Percentiles rank a stretch among this genome's conserved stretches.
phyloP scores from a whole-genome alignment of 2,888 invertebrate species.

The Catocala fraxini region DNA sequence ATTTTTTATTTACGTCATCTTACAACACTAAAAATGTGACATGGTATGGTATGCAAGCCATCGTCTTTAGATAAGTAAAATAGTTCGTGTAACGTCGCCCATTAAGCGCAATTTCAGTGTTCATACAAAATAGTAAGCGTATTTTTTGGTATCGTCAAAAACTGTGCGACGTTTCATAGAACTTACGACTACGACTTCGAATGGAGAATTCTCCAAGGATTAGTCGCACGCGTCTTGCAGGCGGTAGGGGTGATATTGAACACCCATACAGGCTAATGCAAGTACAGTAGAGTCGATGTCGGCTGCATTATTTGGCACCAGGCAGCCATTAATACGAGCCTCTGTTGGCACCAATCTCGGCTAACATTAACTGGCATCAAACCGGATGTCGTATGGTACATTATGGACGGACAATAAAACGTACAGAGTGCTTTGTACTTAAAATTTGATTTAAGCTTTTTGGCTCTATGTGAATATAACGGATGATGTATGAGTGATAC shows the following conservation, averaged over 20 bases:
- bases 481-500: slow-evolving; percentile 36
- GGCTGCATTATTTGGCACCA: slow-evolving; percentile 78
- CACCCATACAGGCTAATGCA: slow-evolving; percentile 67
- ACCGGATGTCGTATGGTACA: slow-evolving; percentile 81
- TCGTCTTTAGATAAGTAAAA: too few relatives aligned
- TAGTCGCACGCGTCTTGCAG: slow-evolving; percentile 29
- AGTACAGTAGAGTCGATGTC: slow-evolving; percentile 64
- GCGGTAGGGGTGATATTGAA: slow-evolving; percentile 41
- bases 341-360: slow-evolving; percentile 75
- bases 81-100: too few relatives aligned
- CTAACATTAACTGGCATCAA: slow-evolving; percentile 81
- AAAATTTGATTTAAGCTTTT: slow-evolving; percentile 65
- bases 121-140: too few relatives aligned
- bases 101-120: too few relatives aligned
- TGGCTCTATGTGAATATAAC: slow-evolving; percentile 55
- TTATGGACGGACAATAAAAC: slow-evolving; percentile 83
- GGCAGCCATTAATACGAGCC: slow-evolving; percentile 72
- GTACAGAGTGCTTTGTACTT: slow-evolving; percentile 66
- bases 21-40: too few relatives aligned
- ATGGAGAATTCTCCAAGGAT: too few relatives aligned
- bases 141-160: too few relatives aligned
- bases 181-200: too few relatives aligned
- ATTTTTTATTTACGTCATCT: too few relatives aligned
- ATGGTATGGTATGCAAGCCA: too few relatives aligned
- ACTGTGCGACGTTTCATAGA: too few relatives aligned